phyloP scores from a whole-genome alignment of 2,797 vertebrate genomes.

The Tragelaphus eurycerus region DNA sequence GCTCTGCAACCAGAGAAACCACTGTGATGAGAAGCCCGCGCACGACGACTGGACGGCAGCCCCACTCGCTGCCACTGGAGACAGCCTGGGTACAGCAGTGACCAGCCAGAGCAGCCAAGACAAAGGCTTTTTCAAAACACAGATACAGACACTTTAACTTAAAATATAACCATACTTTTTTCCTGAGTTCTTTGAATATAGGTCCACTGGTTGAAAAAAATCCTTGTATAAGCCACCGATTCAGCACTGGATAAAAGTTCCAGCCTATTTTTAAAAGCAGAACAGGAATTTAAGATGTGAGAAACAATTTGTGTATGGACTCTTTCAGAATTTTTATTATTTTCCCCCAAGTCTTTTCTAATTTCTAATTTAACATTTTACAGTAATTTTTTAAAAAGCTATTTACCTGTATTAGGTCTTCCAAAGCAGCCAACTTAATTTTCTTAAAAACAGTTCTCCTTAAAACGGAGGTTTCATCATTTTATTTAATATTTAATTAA shows the following conservation, averaged over 20 bases:
- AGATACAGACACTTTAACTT: neutral
- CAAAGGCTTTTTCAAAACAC: neutral
- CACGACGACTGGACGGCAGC: accelerated
- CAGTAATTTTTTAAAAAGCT: neutral
- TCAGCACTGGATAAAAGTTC: neutral
- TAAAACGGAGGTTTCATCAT: neutral
- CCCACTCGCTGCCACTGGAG: neutral
- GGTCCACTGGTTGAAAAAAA: neutral
- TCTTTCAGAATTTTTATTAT: neutral
- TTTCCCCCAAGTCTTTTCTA: neutral
- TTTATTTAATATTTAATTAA: slow-evolving; percentile 13
- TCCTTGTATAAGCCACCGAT: neutral
- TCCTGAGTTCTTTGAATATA: neutral
- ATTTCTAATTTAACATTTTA: slow-evolving; percentile 7
- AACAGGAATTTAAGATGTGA: slow-evolving; percentile 12
- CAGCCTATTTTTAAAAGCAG: neutral
- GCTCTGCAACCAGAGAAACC: neutral
- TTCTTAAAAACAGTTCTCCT: neutral
- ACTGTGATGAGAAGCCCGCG: accelerated
- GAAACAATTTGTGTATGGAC: neutral
- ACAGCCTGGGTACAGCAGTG: neutral
- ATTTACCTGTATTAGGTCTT: neutral
- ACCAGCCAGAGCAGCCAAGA: neutral
- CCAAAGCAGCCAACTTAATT: neutral
- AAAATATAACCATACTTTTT: slow-evolving; percentile 1